phyloP scores from a whole-genome alignment of 2,797 vertebrate species.

The Epinephelus awoara region DNA sequence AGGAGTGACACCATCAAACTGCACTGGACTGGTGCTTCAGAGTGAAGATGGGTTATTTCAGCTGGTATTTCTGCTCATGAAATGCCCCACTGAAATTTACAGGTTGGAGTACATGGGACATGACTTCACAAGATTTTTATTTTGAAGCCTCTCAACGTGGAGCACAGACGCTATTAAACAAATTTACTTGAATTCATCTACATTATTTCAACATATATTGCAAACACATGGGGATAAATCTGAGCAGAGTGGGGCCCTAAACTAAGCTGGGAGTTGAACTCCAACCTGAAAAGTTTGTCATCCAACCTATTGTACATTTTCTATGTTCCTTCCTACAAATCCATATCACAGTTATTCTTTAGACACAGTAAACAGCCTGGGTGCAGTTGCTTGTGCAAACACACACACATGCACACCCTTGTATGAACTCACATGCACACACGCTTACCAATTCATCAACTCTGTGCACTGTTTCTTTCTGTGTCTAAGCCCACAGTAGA shows the following conservation, averaged over 20 bases:
- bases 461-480: constrained; percentile 66
- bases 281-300: constrained; percentile 4
- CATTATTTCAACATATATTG: constrained; percentile 32
- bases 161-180: neutral
- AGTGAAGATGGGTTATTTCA: constrained; percentile 33
- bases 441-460: constrained; percentile 79
- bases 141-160: constrained; percentile 16
- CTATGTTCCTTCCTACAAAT: constrained; percentile 35
- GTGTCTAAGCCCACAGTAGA: constrained; percentile 68
- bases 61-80: constrained; percentile 17
- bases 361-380: constrained; percentile 37
- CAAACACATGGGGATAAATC: constrained; percentile 15
- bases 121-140: constrained; percentile 33
- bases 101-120: constrained; percentile 10
- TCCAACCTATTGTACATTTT: constrained; percentile 29
- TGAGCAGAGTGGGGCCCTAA: neutral
- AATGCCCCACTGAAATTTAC: constrained; percentile 19
- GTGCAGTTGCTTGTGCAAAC: constrained; percentile 27
- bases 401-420: constrained; percentile 23
- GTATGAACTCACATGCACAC: constrained; percentile 43
- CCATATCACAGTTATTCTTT: constrained; percentile 38
- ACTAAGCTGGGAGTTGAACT: constrained; percentile 3
- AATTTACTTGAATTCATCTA: constrained; percentile 21
- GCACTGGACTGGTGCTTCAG: constrained; percentile 18
- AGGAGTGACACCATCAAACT: constrained; percentile 28